Evolutionary conservation across 2,797 vertebrate species (phyloP), one percentile per base, ranked within the genome.

Genomic region (Poeciliopsis presidionis): DNA sequence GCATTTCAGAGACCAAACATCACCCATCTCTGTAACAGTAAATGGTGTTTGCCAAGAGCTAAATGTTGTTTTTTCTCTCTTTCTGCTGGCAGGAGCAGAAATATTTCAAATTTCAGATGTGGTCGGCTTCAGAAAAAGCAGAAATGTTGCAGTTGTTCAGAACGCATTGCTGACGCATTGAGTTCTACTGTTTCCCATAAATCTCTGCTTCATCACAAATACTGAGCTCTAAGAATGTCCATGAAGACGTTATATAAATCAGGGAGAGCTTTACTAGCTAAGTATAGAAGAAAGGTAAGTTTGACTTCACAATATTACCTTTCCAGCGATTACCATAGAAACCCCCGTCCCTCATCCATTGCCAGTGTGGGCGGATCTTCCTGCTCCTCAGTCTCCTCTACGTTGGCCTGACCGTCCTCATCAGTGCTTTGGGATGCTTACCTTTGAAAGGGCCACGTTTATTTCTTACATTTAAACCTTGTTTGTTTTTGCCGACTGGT

Each of bases 301-400:
- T 84, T 63, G 78, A 82, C 80, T 83, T 87, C 76, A 75, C 76
- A 83, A 75, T 82, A 86, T 87, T 83, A 76, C 87, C 82, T 88
- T 84, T 87, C 86, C 73, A 80, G 73, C 76, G 73, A 80, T 87
- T 81, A 75, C 88, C 85, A 86, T 87, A 87, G 92, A 91, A 90
- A 90, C 87, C 81, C 72, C 70, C 80, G 30, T 81, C 77, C 71
- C 43, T 43, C 46, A 76, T 43, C 36, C 43, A 77, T 30, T 33
- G 57, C 33, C 22, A 72, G 69, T 13, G 82, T 91, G 80, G 85
- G 85, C 33, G 74, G 78, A 86, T 89, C 59, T 86, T 89, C 86
- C 89, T 88, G 81, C 79, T 71, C 86, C 78, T 84, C 72, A 51
- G 13, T 61, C 61, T 82, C 74, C 18, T 12, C 30, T 75, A 47